Evolutionary conservation across 2,888 invertebrate genomes (phyloP), one percentile per base, ranked within the genome.

Genomic region (Ormyrus labotus): DNA sequence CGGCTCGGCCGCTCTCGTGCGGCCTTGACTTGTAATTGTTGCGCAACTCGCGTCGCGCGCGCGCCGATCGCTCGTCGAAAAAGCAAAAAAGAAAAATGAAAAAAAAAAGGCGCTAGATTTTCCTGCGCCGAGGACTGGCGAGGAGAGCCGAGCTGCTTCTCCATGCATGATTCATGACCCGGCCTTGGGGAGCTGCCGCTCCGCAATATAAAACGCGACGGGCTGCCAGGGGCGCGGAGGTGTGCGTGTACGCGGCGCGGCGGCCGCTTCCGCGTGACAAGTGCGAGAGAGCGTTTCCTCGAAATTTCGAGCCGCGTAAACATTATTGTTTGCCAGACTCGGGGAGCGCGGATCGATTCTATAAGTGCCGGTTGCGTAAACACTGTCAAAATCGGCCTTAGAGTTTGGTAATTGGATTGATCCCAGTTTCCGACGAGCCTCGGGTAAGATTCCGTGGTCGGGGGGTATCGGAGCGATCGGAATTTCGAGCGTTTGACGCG

Each of bases 1-100:
- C 2, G 1, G 19, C 19, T 19, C 19, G 19, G 19, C 19, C 19
- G 19, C 19, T 19, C 19, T 19, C 19, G 19, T 2, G 19, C 47
- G 78, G 34, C 72, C 72, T 72, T 67, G 78, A 78, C 61, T 71
- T 45, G 53, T 57, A 58, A 65, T 45, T 45, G 50, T 53, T 61
- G 19, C 45, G 53, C 5, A 34, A 53, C 19, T 4, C 10, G 51
- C 19, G 57, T 48, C 7, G 9, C 19, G 5, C 11, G 11, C 50
- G 2, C 58, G 55, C 11, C 51, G 60, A 58, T 63, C 13, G 10
- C 48, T 9, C 48, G 50, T 2, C 50, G n/a, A 11, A 11, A 57
- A 57, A 57, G 9, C 64, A 53, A 73, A 55, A 48, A 57, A 47
- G 13, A 11, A 45, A 51, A n/a, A 6, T 0, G 48, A 13, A 64